Percentiles rank a stretch among this genome's conserved stretches.
Conservation (phyloP, 2,797 vertebrate species). For the Ptychobarbus kaznakovi region DNA sequence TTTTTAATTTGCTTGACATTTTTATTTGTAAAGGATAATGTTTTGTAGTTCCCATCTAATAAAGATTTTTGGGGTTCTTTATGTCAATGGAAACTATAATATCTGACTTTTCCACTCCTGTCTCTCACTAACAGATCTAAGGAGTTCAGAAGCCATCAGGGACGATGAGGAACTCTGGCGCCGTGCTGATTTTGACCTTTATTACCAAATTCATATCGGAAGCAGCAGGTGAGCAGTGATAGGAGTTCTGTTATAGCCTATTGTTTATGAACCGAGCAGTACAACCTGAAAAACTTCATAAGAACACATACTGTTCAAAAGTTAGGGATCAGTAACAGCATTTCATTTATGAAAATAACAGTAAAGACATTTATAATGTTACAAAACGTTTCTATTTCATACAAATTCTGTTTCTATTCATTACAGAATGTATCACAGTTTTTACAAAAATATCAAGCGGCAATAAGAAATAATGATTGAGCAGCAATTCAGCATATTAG, state of each 20-base stretch:
- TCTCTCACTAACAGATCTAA: constrained; percentile 11
- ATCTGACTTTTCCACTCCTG: neutral
- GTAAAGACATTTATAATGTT: neutral
- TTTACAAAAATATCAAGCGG: neutral
- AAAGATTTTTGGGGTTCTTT: neutral
- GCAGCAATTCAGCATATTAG: neutral
- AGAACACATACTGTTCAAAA: neutral
- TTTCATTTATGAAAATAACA: neutral
- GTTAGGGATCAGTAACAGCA: neutral
- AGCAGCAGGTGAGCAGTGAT: constrained; percentile 67
- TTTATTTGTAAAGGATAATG: neutral
- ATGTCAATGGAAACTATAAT: neutral
- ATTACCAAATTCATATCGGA: constrained; percentile 47
- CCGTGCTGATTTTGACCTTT: constrained; percentile 60
- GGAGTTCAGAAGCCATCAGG: constrained; percentile 19
- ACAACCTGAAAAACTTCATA: neutral
- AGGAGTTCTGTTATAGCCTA: neutral
- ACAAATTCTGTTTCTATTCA: neutral
- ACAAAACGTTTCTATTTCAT: neutral
- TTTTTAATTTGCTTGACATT: neutral
- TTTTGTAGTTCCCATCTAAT: neutral
- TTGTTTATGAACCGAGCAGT: neutral
- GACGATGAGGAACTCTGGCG: constrained; percentile 66
- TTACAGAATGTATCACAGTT: neutral
- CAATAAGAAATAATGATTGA: neutral